A percentile compares a stretch with the other conserved stretches of the same genome.
These are phyloP conservation scores for Peromyscus californicus DNA, from an alignment of 2,113 vertebrate species.

Conservation along the genomic window DNA sequence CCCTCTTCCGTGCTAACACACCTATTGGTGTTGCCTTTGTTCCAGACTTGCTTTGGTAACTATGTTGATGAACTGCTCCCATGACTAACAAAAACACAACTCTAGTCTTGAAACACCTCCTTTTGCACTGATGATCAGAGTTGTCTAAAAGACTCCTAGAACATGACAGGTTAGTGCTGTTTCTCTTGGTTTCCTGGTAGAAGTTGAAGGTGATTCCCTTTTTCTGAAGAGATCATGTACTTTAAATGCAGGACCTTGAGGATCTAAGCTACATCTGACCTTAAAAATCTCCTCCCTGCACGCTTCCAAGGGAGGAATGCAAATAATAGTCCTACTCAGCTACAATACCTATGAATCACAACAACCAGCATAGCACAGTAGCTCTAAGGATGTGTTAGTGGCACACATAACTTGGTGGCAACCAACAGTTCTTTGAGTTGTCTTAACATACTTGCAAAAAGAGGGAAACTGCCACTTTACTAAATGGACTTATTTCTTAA, in stretches of 20 bases:
- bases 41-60: neutral
- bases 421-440: neutral
- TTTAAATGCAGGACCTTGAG: neutral
- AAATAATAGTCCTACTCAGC: neutral
- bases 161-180: neutral
- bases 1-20: neutral
- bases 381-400: neutral
- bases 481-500: neutral
- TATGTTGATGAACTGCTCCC: neutral
- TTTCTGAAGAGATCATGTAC: neutral
- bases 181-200: neutral
- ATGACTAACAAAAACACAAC: neutral
- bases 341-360: neutral
- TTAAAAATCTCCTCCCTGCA: neutral
- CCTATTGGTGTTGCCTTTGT: neutral
- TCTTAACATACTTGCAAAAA: neutral
- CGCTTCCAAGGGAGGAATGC: neutral
- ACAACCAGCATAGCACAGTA: neutral
- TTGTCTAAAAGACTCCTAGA: neutral
- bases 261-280: neutral
- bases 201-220: neutral
- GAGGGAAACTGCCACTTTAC: neutral
- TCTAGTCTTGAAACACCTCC: neutral
- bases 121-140: neutral
- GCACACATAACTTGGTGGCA: neutral